phyloP scores from a whole-genome alignment of 1,140 invertebrate genomes.

The Maniola jurtina region DNA sequence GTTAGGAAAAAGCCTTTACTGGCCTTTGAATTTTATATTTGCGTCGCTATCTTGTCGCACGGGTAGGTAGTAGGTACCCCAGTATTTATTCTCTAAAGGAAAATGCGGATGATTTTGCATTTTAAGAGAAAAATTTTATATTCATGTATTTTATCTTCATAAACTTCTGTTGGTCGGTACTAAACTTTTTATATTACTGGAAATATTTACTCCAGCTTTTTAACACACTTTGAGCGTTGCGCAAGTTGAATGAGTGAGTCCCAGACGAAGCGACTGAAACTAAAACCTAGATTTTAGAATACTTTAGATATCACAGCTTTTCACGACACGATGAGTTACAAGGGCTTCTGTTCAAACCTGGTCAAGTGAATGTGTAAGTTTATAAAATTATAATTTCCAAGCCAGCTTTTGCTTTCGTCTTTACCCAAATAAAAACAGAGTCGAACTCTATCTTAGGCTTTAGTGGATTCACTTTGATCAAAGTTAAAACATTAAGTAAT shows the following conservation, averaged over 20 bases:
- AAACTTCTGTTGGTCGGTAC: background rate
- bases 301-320: no score
- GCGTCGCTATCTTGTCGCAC: background rate
- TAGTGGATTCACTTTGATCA: no score
- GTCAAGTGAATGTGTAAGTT: no score
- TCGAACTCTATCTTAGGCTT: no score
- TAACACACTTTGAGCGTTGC: background rate
- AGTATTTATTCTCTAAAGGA: constrained; percentile 1
- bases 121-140: constrained; percentile 3
- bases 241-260: background rate
- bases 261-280: no score
- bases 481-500: no score
- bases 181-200: constrained; percentile 2
- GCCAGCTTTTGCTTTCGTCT: no score
- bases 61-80: background rate
- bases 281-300: no score
- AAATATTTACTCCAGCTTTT: background rate
- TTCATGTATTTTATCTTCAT: constrained; percentile 5
- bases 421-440: no score
- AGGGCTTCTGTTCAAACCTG: no score
- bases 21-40: background rate
- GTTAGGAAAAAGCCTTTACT: background rate
- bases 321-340: no score
- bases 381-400: no score
- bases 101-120: constrained; percentile 1